Evolutionary conservation across 92 coral and sea anemone genomes (phyloP).

Genomic region (Zoanthus gigantus): DNA sequence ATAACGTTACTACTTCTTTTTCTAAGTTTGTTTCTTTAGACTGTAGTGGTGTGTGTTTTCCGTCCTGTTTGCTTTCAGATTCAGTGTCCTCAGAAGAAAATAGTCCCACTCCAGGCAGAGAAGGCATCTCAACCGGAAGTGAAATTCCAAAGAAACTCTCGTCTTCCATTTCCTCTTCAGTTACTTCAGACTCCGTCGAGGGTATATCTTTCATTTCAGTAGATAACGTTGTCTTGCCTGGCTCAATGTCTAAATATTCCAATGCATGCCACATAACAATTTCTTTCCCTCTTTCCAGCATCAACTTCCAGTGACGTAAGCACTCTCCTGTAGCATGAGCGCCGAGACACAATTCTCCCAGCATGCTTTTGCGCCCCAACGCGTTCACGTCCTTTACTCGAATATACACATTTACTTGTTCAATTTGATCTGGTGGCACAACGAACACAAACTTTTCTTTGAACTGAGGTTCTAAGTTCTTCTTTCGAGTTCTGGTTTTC

Average conservation of each 20-base stretch:
- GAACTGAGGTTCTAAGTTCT: conserved; percentile 85
- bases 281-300: conserved; percentile 71
- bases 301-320: conserved; percentile 84
- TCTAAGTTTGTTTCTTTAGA: neutral
- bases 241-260: conserved; percentile 79
- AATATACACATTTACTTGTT: conserved; percentile 77
- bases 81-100: conserved; percentile 45
- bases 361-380: conserved; percentile 78
- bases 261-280: conserved; percentile 90
- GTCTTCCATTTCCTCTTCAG: conserved; percentile 79
- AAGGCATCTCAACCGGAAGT: conserved; percentile 61
- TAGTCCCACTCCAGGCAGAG: conserved; percentile 24
- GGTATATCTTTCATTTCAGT: conserved; percentile 82
- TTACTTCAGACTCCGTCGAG: conserved; percentile 70
- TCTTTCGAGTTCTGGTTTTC: conserved; percentile 81
- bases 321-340: conserved; percentile 83
- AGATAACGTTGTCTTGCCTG: conserved; percentile 80
- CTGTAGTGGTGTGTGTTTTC: neutral
- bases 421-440: conserved; percentile 71
- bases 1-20: neutral
- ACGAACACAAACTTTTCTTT: conserved; percentile 72
- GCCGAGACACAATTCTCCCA: conserved; percentile 87
- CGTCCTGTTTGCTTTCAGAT: conserved; percentile 31
- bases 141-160: conserved; percentile 73
- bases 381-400: conserved; percentile 89